Evolutionary conservation across 2,797 vertebrate species (phyloP), one percentile per base, ranked within the genome.

Genomic region (Australoheros facetus): DNA sequence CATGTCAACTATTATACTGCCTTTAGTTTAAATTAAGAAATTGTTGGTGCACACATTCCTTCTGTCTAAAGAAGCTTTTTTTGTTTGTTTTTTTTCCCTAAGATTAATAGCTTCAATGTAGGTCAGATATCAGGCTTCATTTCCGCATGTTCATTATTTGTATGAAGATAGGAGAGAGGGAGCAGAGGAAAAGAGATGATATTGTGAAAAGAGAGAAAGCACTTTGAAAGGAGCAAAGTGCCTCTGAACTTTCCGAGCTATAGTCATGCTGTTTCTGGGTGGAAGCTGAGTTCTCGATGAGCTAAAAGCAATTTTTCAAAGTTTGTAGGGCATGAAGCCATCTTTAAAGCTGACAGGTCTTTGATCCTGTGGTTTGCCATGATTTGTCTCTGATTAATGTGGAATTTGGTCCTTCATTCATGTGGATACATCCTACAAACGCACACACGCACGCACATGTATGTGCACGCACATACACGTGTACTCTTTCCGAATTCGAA

Each of bases 311-410:
- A 83, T 83, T 85, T 85, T 83, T 89, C 56, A 82, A 82, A 76
- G 83, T 85, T 87, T 53, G 69, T 48, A 71, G 76, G 77, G 75
- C 85, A 89, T 66, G 73, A 77, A 86, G 78, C 84, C 84, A 74
- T 90, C 73, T 86, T 55, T 79, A 86, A 91, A 82, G 72, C 86
- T 87, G 86, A 82, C 88, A 88, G 83, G 73, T 75, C 89, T 94
- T 93, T 94, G 91, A 95, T 93, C 91, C 78, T 72, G 77, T 12
- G 79, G 79, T 90, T 89, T 80, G 59, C 71, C 82, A 62, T 82
- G 90, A 92, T 93, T 94, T 87, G 84, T 90, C 90, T 88, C 75
- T 88, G 88, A 92, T 92, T 93, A 92, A 88, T 89, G 82, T 91
- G 86, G 80, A 93, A 86, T 93, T 88, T 89, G 23, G 73, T 81